These are phyloP conservation scores for Nesoenas mayeri DNA, from an alignment of 2,113 vertebrate species.

Conservation along the genomic window DNA sequence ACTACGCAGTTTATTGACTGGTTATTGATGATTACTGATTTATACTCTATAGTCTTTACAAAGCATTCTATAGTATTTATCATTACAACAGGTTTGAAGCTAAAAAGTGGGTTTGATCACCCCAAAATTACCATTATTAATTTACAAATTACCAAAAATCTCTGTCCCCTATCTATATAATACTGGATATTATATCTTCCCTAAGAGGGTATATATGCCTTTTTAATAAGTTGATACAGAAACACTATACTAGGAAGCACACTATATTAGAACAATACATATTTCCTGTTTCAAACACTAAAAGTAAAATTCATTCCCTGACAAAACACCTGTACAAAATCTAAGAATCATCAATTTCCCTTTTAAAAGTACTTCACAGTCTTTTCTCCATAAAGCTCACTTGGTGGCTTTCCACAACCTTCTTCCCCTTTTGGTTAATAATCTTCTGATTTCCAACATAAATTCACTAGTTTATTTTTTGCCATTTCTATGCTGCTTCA, in stretches of 20 bases:
- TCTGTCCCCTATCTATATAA: background rate
- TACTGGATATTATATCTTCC: background rate
- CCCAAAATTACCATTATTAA: background rate
- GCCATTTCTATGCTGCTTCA: background rate
- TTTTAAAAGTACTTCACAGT: background rate
- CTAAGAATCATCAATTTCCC: background rate
- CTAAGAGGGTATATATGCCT: background rate
- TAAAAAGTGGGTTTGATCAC: background rate
- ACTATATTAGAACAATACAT: background rate
- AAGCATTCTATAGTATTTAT: background rate
- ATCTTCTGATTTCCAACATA: background rate
- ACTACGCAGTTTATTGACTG: background rate
- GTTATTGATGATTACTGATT: background rate
- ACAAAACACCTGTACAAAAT: background rate
- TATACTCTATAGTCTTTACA: background rate
- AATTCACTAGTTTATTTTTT: background rate
- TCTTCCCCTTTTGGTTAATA: background rate
- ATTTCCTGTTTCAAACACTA: background rate
- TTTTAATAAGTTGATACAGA: background rate
- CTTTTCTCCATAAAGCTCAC: background rate
- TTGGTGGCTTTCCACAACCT: background rate
- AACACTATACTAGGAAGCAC: background rate
- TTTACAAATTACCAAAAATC: background rate
- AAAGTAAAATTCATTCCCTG: background rate
- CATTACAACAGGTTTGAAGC: background rate